Percentiles rank a stretch among this genome's conserved stretches.
These are phyloP conservation scores for Tineola bisselliella DNA, from an alignment of 2,888 invertebrate species.

Conservation along the genomic window DNA sequence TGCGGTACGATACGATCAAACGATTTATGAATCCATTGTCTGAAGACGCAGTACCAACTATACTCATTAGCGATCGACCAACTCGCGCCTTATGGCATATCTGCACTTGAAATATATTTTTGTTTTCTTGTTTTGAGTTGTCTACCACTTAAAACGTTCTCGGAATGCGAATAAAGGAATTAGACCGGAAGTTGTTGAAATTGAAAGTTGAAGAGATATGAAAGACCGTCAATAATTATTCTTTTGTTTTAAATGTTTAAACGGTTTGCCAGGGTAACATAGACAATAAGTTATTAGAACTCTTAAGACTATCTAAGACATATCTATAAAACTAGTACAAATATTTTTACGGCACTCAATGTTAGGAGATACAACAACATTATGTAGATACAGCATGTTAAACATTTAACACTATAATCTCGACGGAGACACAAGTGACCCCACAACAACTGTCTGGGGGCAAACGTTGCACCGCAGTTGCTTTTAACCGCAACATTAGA, in stretches of 20 bases:
- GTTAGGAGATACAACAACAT: no score
- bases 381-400: no score
- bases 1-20: constrained; percentile 43
- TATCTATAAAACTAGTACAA: no score
- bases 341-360: no score
- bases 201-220: not conserved
- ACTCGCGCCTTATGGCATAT: constrained; percentile 12
- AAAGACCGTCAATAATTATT: no score
- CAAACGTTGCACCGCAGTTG: not conserved
- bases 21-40: constrained; percentile 57
- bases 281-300: no score
- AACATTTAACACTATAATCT: constrained; percentile 3
- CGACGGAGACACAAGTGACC: not conserved
- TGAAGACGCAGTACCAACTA: constrained; percentile 28
- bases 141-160: not conserved
- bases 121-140: not conserved
- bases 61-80: constrained; percentile 44
- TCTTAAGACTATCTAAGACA: no score
- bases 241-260: no score
- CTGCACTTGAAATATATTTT: not conserved
- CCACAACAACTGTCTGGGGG: not conserved
- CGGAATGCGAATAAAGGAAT: not conserved
- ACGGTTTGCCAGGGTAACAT: no score
- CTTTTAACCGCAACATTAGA: constrained; percentile 4
- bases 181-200: not conserved